Evolutionary conservation across 2,113 vertebrate genomes (phyloP), one percentile per base, ranked within the genome.

Genomic region (Phyllostomus hastatus): DNA sequence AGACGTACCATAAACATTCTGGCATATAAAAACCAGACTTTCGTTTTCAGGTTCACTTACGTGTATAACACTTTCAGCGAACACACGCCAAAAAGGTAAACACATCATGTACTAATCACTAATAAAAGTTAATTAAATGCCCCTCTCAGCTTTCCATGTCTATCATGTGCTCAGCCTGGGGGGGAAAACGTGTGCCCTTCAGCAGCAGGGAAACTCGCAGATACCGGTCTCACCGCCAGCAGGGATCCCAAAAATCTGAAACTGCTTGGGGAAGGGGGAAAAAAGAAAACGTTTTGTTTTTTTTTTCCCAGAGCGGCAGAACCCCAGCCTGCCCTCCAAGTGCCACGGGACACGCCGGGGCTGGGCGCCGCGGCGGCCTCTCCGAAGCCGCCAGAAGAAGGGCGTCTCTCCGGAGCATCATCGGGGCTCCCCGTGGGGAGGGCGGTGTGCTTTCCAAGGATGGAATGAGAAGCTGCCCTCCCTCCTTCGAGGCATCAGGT

Each of bases 401-500:
- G 22, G 17, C 54, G 10, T 69, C 64, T 80, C 95, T 85, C 70
- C 9, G 0, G 16, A 94, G 91, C 82, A 80, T 52, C 82, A 80
- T 52, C 91, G 24, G 24, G 0, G 88, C n/a, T 90, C 89, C 20
- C 78, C 54, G 48, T 81, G 91, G 70, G 78, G 89, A 95, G 78
- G 80, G 90, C 73, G 89, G 46, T 0, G 0, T 57, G 87, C 82
- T 97, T 96, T 94, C 96, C 86, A 86, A 96, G 93, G 46, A 82
- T 38, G 76, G 95, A 95, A 95, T 95, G 95, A 95, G 92, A 94
- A 95, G 90, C 91, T 95, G 96, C 90, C 97, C 93, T 92, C 69
- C 76, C 96, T 86, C 75, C 96, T 26, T 15, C 85, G 33, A 95
- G 95, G 48, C 96, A 95, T 94, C 97, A 96, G 94, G 97, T 41